phyloP scores from a whole-genome alignment of 2,797 vertebrate species.

The Trichosurus vulpecula region DNA sequence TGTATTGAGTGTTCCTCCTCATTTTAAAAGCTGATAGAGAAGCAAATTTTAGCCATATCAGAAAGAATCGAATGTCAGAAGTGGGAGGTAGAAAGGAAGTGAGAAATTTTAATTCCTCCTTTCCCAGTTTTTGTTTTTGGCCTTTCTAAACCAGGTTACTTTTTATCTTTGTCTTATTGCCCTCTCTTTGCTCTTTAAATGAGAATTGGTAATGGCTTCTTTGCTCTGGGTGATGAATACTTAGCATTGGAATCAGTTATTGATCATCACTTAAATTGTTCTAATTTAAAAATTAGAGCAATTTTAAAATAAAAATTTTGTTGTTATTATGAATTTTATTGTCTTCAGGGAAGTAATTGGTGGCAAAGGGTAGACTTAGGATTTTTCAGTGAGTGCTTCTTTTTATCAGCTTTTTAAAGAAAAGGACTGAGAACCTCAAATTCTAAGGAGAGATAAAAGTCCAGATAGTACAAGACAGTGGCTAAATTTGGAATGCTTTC shows the following conservation, averaged over 20 bases:
- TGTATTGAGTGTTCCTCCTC: neutral
- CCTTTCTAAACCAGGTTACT: neutral
- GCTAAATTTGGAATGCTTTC: too few species aligned
- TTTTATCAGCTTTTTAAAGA: neutral
- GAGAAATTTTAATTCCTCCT: neutral
- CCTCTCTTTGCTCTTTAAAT: neutral
- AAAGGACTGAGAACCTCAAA: neutral
- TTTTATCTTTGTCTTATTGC: neutral
- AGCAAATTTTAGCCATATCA: neutral
- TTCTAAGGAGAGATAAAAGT: neutral
- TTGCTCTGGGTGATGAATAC: neutral
- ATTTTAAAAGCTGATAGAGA: neutral
- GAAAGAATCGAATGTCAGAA: neutral
- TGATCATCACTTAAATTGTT: neutral
- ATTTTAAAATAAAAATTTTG: neutral
- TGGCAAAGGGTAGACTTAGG: neutral
- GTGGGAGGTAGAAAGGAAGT: neutral
- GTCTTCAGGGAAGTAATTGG: neutral
- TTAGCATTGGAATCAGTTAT: neutral
- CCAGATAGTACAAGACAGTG: rapidly evolving
- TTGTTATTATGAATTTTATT: neutral
- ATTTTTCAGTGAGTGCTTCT: neutral
- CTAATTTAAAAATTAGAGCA: neutral
- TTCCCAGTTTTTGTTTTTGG: neutral
- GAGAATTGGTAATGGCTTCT: neutral